Percentiles rank a stretch among this genome's conserved stretches.
These are phyloP conservation scores for Colinus virginianus DNA, from an alignment of 2,113 vertebrate genomes.

Conservation along the genomic window DNA sequence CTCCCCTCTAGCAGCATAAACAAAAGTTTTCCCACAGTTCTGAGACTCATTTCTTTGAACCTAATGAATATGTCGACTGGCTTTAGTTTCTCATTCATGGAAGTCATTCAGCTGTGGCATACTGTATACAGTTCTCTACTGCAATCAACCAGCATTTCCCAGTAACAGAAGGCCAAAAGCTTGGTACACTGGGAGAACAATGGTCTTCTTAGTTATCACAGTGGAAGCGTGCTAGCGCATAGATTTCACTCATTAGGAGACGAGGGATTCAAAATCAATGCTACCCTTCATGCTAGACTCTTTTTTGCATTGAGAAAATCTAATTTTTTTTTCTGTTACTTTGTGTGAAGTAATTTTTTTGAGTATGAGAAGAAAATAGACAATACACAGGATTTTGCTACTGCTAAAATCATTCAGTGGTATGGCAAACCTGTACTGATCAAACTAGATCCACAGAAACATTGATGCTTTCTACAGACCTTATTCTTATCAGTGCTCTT, in stretches of 20 bases:
- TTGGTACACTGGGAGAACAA: not conserved
- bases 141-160: conserved; percentile 43
- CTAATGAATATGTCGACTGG: conserved; percentile 56
- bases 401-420: not conserved
- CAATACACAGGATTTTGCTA: not conserved
- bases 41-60: conserved; percentile 58
- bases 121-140: conserved; percentile 36
- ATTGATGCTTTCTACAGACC: accelerated
- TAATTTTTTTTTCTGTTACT: not conserved
- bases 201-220: not conserved
- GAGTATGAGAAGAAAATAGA: not conserved
- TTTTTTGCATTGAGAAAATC: not conserved
- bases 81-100: conserved; percentile 66
- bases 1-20: conserved; percentile 38
- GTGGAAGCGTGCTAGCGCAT: not conserved
- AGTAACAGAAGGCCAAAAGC: not conserved
- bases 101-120: conserved; percentile 68
- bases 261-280: not conserved
- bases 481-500: not conserved
- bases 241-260: conserved; percentile 2
- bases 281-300: not conserved
- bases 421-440: not conserved
- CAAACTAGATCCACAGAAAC: not conserved
- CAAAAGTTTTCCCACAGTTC: conserved; percentile 73
- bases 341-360: not conserved